Evolutionary conservation across 2,113 vertebrate species (phyloP).

Genomic region (Lophura nycthemera): DNA sequence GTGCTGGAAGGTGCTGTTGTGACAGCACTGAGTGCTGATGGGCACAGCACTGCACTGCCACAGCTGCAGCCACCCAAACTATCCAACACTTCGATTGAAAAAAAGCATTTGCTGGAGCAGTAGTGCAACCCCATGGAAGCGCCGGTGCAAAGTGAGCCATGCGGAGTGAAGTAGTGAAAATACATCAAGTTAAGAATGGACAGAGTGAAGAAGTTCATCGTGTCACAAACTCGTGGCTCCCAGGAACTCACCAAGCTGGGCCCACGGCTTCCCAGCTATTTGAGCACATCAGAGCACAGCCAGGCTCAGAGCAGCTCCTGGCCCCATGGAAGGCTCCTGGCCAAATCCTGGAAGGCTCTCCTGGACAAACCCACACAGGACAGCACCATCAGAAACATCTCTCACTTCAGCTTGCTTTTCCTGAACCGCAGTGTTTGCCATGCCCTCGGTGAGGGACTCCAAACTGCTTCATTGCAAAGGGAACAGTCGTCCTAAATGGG

Average conservation of each 20-base stretch:
- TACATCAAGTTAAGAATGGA: not conserved
- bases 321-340: not conserved
- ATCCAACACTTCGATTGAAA: too few relatives aligned
- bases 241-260: not conserved
- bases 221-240: not conserved
- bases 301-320: not conserved
- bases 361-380: not conserved
- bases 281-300: not conserved
- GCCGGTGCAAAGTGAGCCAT: not conserved
- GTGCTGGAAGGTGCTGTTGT: not conserved
- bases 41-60: not conserved
- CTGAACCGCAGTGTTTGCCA: rapidly evolving
- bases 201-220: not conserved
- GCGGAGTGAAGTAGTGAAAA: not conserved
- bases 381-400: too few relatives aligned
- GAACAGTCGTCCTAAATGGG: rapidly evolving
- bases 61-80: not conserved
- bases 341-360: not conserved
- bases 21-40: not conserved
- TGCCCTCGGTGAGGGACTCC: rapidly evolving
- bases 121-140: not conserved
- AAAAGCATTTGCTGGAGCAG: not conserved
- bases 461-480: too few relatives aligned
- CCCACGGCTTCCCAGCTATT: not conserved
- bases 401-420: not conserved